Evolutionary conservation across 1,140 invertebrate species (phyloP).

Genomic region (Procambarus clarkii): DNA sequence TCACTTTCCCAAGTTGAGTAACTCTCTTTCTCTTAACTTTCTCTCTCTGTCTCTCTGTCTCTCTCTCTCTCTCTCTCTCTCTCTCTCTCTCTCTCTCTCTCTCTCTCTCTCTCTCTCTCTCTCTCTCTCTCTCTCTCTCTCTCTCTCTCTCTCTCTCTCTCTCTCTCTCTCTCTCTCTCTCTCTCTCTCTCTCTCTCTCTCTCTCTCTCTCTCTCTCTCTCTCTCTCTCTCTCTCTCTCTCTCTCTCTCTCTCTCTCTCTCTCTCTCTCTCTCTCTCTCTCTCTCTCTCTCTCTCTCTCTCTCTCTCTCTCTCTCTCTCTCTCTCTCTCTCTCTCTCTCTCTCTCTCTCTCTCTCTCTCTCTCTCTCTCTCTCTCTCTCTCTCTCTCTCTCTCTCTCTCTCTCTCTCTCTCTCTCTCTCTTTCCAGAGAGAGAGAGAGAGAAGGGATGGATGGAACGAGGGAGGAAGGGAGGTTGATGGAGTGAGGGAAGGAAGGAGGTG

Average conservation of each 20-base stretch:
- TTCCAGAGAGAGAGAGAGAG: too few species aligned
- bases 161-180: neutral
- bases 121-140: neutral
- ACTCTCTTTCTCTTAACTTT: too few species aligned
- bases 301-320: neutral
- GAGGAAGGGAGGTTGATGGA: too few species aligned
- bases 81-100: neutral
- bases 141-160: too few species aligned
- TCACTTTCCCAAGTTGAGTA: neutral
- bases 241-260: neutral
- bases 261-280: neutral
- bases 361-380: constrained; percentile 9
- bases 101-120: neutral
- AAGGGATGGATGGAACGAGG: too few species aligned
- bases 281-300: too few species aligned
- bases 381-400: too few species aligned
- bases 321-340: constrained; percentile 9
- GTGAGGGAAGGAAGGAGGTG: too few species aligned
- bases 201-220: neutral
- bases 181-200: neutral
- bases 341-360: constrained; percentile 9
- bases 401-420: too few species aligned
- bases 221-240: neutral
- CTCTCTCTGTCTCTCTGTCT: too few species aligned
- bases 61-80: constrained; percentile 1